Conservation (phyloP, 2,113 vertebrate species). For the Cyprinodon variegatus region DNA sequence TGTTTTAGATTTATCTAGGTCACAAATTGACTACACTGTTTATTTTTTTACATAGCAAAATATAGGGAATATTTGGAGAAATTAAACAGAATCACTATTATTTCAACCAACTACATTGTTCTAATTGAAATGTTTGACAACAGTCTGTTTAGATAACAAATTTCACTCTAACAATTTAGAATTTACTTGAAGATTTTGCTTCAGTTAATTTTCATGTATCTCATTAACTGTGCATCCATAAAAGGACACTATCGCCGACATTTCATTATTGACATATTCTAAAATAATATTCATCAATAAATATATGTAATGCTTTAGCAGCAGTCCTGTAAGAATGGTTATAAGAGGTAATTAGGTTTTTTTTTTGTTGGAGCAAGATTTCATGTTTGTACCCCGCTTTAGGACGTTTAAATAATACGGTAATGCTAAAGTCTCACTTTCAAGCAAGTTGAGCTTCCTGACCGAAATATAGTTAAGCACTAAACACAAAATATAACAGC, state of each 20-base stretch:
- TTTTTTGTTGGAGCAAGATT: background rate
- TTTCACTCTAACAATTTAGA: no score
- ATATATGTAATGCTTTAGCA: no score
- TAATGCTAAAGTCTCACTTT: background rate
- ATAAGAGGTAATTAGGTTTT: background rate
- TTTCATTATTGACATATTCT: background rate
- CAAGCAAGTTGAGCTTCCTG: background rate
- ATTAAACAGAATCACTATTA: background rate
- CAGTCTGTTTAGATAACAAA: no score
- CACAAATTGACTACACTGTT: background rate
- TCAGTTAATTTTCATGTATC: no score
- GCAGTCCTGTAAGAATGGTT: background rate
- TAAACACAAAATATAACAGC: no score
- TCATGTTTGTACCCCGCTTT: background rate
- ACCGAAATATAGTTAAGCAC: background rate
- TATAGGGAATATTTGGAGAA: background rate
- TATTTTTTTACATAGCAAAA: background rate
- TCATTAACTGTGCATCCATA: slow-evolving; percentile 13
- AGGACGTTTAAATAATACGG: background rate
- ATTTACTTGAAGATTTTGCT: no score
- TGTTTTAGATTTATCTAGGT: background rate
- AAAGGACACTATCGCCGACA: no score
- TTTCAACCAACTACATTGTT: no score
- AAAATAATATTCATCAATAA: background rate
- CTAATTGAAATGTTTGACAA: no score